A percentile compares a stretch with the other conserved stretches of the same genome.
phyloP scores from a whole-genome alignment of 2,888 invertebrate species.

The Spodoptera picta region DNA sequence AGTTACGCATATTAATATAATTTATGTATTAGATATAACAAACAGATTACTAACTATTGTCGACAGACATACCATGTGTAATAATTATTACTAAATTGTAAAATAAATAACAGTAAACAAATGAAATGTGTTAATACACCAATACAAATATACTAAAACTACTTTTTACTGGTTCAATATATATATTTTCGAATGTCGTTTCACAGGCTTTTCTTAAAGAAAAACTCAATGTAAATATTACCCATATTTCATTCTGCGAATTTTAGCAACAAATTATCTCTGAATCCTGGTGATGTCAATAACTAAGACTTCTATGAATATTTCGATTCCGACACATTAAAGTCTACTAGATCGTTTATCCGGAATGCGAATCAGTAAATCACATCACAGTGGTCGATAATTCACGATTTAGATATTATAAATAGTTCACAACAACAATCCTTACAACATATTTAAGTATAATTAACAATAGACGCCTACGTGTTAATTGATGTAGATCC shows the following conservation, averaged over 20 bases:
- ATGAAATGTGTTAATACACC: background rate
- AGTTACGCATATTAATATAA: constrained; percentile 48
- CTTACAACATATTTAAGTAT: constrained; percentile 16
- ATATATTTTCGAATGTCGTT: too few relatives aligned
- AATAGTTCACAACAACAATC: constrained; percentile 31
- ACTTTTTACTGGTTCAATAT: too few relatives aligned
- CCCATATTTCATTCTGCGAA: too few relatives aligned
- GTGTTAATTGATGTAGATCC: constrained; percentile 52
- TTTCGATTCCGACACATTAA: too few relatives aligned
- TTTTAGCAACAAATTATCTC: too few relatives aligned
- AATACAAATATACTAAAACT: too few relatives aligned
- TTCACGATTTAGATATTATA: constrained; percentile 30
- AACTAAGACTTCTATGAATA: too few relatives aligned
- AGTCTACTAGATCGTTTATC: constrained; percentile 20
- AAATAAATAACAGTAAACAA: constrained; percentile 14
- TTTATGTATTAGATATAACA: constrained; percentile 50
- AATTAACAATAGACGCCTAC: constrained; percentile 45
- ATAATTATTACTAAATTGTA: constrained; percentile 10
- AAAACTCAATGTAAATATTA: too few relatives aligned
- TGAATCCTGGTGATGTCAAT: too few relatives aligned
- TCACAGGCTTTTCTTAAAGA: too few relatives aligned
- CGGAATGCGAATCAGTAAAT: constrained; percentile 33
- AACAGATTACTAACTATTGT: constrained; percentile 46
- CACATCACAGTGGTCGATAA: constrained; percentile 35
- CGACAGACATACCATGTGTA: constrained; percentile 29